Evolutionary conservation across 2,888 invertebrate genomes (phyloP).

Genomic region (Pyrochroa serraticornis): DNA sequence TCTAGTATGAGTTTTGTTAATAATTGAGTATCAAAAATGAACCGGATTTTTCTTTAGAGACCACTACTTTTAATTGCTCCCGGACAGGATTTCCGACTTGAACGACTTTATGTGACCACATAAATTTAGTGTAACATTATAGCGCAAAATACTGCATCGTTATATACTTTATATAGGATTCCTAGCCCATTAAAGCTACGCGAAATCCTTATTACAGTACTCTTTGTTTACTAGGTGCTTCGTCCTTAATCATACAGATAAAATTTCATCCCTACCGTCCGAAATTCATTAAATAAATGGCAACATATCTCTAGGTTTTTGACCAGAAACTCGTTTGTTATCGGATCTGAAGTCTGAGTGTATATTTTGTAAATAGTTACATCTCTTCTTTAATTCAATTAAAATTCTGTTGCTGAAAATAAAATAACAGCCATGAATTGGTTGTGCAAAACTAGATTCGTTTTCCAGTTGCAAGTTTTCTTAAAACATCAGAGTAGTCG

Average conservation of each 20-base stretch:
- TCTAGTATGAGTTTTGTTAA: too few relatives aligned
- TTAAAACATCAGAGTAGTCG: too few relatives aligned
- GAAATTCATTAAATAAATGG: not conserved
- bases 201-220: conserved; percentile 10
- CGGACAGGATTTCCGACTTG: conserved; percentile 4
- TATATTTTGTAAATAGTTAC: too few relatives aligned
- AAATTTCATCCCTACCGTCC: conserved; percentile 5
- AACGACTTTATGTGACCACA: conserved; percentile 33
- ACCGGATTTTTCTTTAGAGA: not conserved
- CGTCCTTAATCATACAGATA: conserved; percentile 8
- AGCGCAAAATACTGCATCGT: conserved; percentile 35
- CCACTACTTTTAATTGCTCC: conserved; percentile 3
- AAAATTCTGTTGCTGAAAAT: too few relatives aligned
- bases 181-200: conserved; percentile 19
- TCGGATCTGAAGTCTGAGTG: too few relatives aligned
- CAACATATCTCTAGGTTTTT: too few relatives aligned
- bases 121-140: conserved; percentile 34
- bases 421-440: too few relatives aligned
- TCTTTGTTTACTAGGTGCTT: conserved; percentile 2
- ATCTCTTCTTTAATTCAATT: too few relatives aligned
- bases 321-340: too few relatives aligned
- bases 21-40: not conserved
- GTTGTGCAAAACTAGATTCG: too few relatives aligned
- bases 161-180: conserved; percentile 28
- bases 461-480: too few relatives aligned